Evolutionary conservation across 2,888 invertebrate species (phyloP).

Genomic region (Dermolepida albohirtum): DNA sequence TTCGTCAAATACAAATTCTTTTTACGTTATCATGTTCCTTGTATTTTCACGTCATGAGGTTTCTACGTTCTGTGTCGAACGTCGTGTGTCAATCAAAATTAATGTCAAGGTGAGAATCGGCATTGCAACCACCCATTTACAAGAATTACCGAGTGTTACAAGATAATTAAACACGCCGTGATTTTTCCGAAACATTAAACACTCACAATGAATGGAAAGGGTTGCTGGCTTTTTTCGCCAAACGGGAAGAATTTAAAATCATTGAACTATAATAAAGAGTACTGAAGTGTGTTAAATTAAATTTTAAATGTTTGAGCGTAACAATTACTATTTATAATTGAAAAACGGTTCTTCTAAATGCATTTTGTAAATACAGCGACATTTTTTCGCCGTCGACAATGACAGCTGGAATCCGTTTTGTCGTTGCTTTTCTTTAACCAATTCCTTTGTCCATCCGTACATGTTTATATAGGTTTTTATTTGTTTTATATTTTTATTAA

Average conservation of each 20-base stretch:
- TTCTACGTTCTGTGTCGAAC: conserved; percentile 20
- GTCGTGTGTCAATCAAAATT: conserved; percentile 36
- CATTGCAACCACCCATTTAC: conserved; percentile 43
- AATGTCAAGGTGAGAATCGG: conserved; percentile 39
- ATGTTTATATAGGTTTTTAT: neutral
- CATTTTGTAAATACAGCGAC: conserved; percentile 21
- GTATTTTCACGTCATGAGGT: conserved; percentile 17
- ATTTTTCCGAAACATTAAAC: conserved; percentile 64
- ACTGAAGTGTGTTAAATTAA: conserved; percentile 51
- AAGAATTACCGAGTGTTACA: conserved; percentile 55
- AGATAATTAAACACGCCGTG: conserved; percentile 64
- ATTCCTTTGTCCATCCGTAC: neutral
- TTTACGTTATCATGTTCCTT: no score
- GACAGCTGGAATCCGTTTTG: conserved; percentile 15
- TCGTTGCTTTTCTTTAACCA: conserved; percentile 4
- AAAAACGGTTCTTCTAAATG: conserved; percentile 36
- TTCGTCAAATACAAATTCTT: no score
- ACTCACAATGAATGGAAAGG: conserved; percentile 60
- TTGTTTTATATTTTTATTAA: no score
- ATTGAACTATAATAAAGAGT: conserved; percentile 50
- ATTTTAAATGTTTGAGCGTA: conserved; percentile 48
- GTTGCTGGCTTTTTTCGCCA: conserved; percentile 61
- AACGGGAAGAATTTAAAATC: conserved; percentile 52
- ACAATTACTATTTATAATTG: conserved; percentile 41
- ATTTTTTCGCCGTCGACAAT: conserved; percentile 8